Percentiles rank a stretch among this genome's conserved stretches.
Evolutionary conservation across 2,888 invertebrate genomes (phyloP).

Genomic region (Diachrysia chrysitis): DNA sequence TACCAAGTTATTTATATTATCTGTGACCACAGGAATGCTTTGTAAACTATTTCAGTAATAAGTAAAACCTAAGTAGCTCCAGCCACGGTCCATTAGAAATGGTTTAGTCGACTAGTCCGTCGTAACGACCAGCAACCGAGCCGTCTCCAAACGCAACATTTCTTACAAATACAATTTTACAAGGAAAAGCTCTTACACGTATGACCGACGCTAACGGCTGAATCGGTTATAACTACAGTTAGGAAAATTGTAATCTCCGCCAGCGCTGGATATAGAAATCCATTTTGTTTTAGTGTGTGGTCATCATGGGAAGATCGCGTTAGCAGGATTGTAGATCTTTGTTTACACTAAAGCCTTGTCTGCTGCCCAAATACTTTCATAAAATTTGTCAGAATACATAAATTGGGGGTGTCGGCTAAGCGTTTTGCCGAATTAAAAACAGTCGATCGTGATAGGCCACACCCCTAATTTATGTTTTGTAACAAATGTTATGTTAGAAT

Average conservation of each 20-base stretch:
- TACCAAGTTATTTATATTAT: background rate
- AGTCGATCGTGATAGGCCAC: no score
- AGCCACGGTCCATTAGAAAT: background rate
- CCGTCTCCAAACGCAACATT: slow-evolving; percentile 14
- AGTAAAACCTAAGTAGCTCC: slow-evolving; percentile 2
- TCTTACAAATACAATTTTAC: slow-evolving; percentile 35
- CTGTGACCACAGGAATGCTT: background rate
- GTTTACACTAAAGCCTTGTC: no score
- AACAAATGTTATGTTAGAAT: no score
- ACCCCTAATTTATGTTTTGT: no score
- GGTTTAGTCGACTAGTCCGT: background rate
- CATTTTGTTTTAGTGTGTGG: slow-evolving; percentile 62
- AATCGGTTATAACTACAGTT: slow-evolving; percentile 62
- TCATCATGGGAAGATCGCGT: slow-evolving; percentile 30
- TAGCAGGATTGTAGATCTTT: slow-evolving; percentile 4
- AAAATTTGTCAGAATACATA: no score
- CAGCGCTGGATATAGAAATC: slow-evolving; percentile 64
- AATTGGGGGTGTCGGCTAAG: no score
- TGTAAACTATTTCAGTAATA: background rate
- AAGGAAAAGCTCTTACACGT: slow-evolving; percentile 46
- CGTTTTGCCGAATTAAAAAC: no score
- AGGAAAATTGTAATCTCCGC: slow-evolving; percentile 67
- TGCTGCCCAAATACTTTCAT: no score
- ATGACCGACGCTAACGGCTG: slow-evolving; percentile 42
- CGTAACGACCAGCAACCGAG: slow-evolving; percentile 9